Percentiles rank a stretch among this genome's conserved stretches.
These are phyloP conservation scores for Quiscalus mexicanus DNA, from an alignment of 2,113 vertebrate genomes.

Conservation along the genomic window DNA sequence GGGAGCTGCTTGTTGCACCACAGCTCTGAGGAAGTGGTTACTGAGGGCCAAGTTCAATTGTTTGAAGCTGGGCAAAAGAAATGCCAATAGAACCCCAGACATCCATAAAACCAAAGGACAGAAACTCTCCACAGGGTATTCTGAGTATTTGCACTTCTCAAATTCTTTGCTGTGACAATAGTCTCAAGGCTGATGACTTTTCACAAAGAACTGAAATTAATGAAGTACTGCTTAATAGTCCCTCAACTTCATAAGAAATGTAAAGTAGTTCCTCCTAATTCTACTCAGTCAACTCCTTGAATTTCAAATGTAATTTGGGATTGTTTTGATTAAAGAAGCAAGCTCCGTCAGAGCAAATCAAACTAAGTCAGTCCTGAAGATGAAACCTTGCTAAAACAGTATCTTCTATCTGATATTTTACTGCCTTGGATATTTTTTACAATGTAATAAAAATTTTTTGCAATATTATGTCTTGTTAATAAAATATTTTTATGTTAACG, in stretches of 20 bases:
- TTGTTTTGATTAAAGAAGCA: not conserved
- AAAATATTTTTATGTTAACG: not conserved
- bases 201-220: slow-evolving; percentile 29
- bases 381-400: not conserved
- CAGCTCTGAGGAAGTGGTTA: not conserved
- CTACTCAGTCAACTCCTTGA: not conserved
- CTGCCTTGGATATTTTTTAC: not conserved
- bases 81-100: not conserved
- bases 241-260: not conserved
- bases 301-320: slow-evolving; percentile 9
- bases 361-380: not conserved
- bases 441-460: not conserved
- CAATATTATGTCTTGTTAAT: not conserved
- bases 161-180: not conserved
- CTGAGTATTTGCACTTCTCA: not conserved
- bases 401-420: not conserved
- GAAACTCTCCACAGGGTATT: not conserved
- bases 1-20: not conserved
- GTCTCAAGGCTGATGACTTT: not conserved
- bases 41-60: not conserved
- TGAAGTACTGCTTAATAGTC: not conserved
- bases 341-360: not conserved
- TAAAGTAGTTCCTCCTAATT: slow-evolving; percentile 5
- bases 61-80: not conserved
- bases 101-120: not conserved